phyloP scores from a whole-genome alignment of 2,797 vertebrate genomes.

The Gallinago stenura region DNA sequence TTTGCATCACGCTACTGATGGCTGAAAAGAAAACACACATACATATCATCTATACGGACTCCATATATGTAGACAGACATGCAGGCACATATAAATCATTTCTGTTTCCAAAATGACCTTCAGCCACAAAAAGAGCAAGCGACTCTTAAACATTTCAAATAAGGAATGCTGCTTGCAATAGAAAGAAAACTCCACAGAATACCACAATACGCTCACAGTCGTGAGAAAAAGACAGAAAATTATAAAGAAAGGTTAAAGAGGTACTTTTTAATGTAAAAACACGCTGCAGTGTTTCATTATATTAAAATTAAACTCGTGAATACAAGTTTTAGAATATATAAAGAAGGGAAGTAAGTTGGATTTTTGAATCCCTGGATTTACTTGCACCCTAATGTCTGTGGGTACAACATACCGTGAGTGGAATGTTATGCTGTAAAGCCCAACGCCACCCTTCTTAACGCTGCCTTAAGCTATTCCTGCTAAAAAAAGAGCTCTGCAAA shows the following conservation, averaged over 20 bases:
- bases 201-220: neutral
- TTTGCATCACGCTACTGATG: constrained; percentile 86
- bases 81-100: neutral
- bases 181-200: neutral
- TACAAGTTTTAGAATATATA: neutral
- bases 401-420: neutral
- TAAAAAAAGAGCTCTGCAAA: neutral
- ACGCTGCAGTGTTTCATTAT: neutral
- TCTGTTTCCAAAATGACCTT: neutral
- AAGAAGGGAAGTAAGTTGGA: neutral
- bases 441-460: neutral
- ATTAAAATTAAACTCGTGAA: neutral
- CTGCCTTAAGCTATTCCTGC: neutral
- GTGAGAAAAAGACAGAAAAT: neutral
- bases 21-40: constrained; percentile 76
- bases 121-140: neutral
- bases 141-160: neutral
- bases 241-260: neutral
- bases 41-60: neutral
- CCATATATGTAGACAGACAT: neutral
- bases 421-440: neutral
- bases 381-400: neutral
- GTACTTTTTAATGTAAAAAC: neutral
- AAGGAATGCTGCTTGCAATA: neutral
- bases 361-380: neutral